Conservation (phyloP, 2,888 invertebrate genomes). For the Hymenopus coronatus region DNA sequence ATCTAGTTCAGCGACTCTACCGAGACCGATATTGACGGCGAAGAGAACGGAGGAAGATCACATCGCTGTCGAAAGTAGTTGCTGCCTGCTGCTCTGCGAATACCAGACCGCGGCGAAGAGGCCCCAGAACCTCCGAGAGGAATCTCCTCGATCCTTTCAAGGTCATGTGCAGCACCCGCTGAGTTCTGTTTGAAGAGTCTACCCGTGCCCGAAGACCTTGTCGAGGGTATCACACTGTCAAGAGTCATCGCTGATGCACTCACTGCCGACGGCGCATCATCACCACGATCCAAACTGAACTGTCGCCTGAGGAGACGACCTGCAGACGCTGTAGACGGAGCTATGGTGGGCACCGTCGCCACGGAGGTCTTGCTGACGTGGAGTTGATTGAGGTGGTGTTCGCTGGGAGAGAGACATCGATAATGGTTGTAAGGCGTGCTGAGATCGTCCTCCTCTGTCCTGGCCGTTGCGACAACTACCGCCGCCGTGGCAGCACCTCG, state of each 20-base stretch:
- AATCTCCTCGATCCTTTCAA: slow-evolving; percentile 68
- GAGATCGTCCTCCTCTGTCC: slow-evolving; percentile 52
- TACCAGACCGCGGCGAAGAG: slow-evolving; percentile 34
- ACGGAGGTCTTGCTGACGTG: neutral
- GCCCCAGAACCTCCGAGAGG: slow-evolving; percentile 40
- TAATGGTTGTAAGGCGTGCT: slow-evolving; percentile 75
- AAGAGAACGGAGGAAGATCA: slow-evolving; percentile 25
- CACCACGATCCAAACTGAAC: slow-evolving; percentile 67
- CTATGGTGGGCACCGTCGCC: neutral
- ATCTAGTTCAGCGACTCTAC: slow-evolving; percentile 45
- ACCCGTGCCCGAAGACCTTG: slow-evolving; percentile 21
- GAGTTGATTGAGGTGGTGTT: slow-evolving; percentile 40
- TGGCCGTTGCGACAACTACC: neutral
- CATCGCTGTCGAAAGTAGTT: slow-evolving; percentile 24
- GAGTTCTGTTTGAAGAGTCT: slow-evolving; percentile 64
- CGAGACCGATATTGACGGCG: slow-evolving; percentile 46
- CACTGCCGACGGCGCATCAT: slow-evolving; percentile 49
- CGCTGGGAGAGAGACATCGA: slow-evolving; percentile 66
- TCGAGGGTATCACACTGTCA: neutral
- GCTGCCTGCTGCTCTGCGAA: neutral
- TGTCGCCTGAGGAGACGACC: slow-evolving; percentile 59
- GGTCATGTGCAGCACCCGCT: slow-evolving; percentile 63
- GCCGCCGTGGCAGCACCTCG: neutral
- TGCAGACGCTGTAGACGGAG: neutral
- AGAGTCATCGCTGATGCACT: slow-evolving; percentile 9